phyloP scores from a whole-genome alignment of 2,888 invertebrate species.

The Acanthoscelides obtectus region DNA sequence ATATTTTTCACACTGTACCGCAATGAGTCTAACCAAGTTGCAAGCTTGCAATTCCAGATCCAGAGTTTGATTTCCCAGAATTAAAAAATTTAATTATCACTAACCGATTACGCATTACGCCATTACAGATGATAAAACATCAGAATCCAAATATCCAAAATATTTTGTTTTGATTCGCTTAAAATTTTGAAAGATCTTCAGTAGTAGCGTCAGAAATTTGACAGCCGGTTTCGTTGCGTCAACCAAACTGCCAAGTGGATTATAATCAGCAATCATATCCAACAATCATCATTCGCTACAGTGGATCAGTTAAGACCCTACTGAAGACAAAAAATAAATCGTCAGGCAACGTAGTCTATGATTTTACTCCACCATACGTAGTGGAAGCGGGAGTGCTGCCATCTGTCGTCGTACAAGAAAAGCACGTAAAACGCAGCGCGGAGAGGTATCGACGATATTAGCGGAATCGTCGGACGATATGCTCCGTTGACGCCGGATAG shows the following conservation, averaged over 20 bases:
- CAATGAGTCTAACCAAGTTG: too few relatives aligned
- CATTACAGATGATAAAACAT: too few relatives aligned
- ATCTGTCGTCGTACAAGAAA: background rate
- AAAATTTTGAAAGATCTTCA: slow-evolving; percentile 22
- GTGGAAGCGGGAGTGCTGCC: background rate
- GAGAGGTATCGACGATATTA: background rate
- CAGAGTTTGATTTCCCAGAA: too few relatives aligned
- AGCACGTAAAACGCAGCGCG: too few relatives aligned
- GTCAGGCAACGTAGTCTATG: background rate
- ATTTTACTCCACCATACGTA: background rate
- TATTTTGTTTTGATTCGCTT: too few relatives aligned
- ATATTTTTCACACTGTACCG: too few relatives aligned
- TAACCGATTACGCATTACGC: too few relatives aligned
- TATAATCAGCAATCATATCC: slow-evolving; percentile 34
- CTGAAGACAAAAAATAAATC: slow-evolving; percentile 20
- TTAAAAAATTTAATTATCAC: too few relatives aligned
- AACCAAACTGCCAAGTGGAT: slow-evolving; percentile 20
- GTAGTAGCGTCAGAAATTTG: slow-evolving; percentile 28
- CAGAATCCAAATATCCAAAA: too few relatives aligned
- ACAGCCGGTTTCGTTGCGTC: slow-evolving; percentile 26
- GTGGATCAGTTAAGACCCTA: slow-evolving; percentile 35
- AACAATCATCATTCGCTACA: slow-evolving; percentile 31
- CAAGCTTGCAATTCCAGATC: too few relatives aligned
- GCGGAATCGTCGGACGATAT: background rate
- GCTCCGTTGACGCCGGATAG: too few relatives aligned